Percentiles rank a stretch among this genome's conserved stretches.
Evolutionary conservation across 2,113 vertebrate genomes (phyloP).

Genomic region (Hylia prasina): DNA sequence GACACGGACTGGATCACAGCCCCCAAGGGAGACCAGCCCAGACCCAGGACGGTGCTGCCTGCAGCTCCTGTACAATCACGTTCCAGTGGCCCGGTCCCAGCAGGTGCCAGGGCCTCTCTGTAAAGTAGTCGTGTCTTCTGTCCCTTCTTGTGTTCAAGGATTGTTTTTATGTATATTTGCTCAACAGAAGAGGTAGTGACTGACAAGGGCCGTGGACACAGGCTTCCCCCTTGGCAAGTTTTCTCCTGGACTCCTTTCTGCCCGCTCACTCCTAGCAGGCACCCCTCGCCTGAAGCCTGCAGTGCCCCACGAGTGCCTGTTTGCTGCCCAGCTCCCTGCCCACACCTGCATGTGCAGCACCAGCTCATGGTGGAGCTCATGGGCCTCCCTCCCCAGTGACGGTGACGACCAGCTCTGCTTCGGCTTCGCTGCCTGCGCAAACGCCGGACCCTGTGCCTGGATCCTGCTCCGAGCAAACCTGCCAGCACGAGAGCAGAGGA

Average conservation of each 20-base stretch:
- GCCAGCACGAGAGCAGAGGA: background rate
- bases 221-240: conserved; percentile 45
- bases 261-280: background rate
- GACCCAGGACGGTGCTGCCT: conserved; percentile 41
- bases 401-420: conserved; percentile 22
- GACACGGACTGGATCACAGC: conserved; percentile 17
- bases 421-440: conserved; percentile 45
- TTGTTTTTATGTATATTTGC: conserved; percentile 67
- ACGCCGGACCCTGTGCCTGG: conserved; percentile 26
- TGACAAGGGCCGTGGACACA: conserved; percentile 44
- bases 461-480: background rate
- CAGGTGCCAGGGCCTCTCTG: conserved; percentile 52
- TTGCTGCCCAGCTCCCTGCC: background rate
- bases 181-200: conserved; percentile 61
- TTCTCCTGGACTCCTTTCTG: conserved; percentile 32
- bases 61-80: conserved; percentile 65
- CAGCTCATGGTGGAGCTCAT: background rate
- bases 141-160: conserved; percentile 56
- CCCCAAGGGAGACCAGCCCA: background rate
- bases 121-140: conserved; percentile 66
- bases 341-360: conserved; percentile 50
- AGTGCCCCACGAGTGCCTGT: conserved; percentile 28
- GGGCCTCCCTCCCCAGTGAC: background rate
- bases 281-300: conserved; percentile 42
- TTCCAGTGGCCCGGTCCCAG: conserved; percentile 33